Evolutionary conservation across 2,888 invertebrate species (phyloP).

Genomic region (Tenthredo mesomela): DNA sequence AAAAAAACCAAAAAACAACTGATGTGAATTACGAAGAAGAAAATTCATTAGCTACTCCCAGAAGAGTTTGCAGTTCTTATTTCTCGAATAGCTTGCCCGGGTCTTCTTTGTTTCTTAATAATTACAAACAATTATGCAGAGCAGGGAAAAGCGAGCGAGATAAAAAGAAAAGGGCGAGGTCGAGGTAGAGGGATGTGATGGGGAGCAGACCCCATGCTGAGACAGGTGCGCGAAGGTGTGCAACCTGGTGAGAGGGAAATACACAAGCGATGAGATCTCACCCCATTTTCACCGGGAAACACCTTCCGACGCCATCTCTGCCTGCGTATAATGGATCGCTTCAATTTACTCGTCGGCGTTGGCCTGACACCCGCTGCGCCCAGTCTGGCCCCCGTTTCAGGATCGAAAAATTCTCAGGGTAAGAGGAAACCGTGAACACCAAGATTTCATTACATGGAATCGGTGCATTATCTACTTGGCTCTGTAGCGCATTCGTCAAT

Average conservation of each 20-base stretch:
- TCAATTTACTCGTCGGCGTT: conserved; percentile 70
- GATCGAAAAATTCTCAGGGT: conserved; percentile 62
- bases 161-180: background rate
- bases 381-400: conserved; percentile 24
- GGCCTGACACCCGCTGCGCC: conserved; percentile 62
- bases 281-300: conserved; percentile 48
- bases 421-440: conserved; percentile 11
- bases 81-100: background rate
- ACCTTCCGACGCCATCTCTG: conserved; percentile 48
- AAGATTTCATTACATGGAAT: conserved; percentile 47
- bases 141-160: conserved; percentile 4
- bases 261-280: conserved; percentile 48
- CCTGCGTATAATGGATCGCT: conserved; percentile 70
- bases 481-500: conserved; percentile 25
- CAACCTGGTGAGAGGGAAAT: conserved; percentile 36
- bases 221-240: conserved; percentile 45
- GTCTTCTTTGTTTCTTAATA: conserved; percentile 28
- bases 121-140: conserved; percentile 44
- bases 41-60: conserved; percentile 7
- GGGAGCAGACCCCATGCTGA: conserved; percentile 15
- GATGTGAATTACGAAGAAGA: background rate
- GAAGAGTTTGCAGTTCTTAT: conserved; percentile 13
- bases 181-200: conserved; percentile 12
- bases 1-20: no score
- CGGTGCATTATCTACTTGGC: conserved; percentile 8